Evolutionary conservation across 2,113 vertebrate genomes (phyloP).

Genomic region (Muntiacus reevesi): DNA sequence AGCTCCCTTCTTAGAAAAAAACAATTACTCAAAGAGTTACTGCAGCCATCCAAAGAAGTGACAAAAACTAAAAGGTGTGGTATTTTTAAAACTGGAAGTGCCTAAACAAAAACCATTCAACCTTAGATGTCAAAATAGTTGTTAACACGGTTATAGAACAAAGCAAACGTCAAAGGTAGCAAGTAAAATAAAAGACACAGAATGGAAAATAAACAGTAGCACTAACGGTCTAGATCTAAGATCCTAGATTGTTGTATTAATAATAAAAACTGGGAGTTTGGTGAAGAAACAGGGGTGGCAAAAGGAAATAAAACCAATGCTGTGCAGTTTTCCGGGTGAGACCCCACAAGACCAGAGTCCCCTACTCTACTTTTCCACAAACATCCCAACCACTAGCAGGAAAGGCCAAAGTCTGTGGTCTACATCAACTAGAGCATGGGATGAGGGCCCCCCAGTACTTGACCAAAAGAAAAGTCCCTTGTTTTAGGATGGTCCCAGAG

Average conservation of each 20-base stretch:
- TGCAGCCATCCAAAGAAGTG: background rate
- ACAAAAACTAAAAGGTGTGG: background rate
- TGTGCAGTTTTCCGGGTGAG: background rate
- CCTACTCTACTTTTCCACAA: background rate
- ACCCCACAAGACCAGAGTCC: background rate
- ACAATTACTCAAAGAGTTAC: background rate
- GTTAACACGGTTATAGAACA: background rate
- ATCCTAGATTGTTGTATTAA: background rate
- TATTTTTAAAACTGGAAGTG: background rate
- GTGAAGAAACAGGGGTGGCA: background rate
- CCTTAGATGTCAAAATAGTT: background rate
- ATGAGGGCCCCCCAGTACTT: background rate
- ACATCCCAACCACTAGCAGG: background rate
- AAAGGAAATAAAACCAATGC: background rate
- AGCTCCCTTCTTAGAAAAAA: background rate
- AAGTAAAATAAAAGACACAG: background rate
- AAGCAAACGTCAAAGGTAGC: background rate
- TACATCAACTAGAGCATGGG: background rate
- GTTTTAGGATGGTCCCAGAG: background rate
- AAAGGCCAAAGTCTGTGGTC: background rate
- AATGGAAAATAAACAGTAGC: background rate
- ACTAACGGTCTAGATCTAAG: background rate
- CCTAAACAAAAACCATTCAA: background rate
- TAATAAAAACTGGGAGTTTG: background rate
- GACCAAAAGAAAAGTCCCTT: background rate